phyloP scores from a whole-genome alignment of 2,113 vertebrate species.

The Athene noctua region DNA sequence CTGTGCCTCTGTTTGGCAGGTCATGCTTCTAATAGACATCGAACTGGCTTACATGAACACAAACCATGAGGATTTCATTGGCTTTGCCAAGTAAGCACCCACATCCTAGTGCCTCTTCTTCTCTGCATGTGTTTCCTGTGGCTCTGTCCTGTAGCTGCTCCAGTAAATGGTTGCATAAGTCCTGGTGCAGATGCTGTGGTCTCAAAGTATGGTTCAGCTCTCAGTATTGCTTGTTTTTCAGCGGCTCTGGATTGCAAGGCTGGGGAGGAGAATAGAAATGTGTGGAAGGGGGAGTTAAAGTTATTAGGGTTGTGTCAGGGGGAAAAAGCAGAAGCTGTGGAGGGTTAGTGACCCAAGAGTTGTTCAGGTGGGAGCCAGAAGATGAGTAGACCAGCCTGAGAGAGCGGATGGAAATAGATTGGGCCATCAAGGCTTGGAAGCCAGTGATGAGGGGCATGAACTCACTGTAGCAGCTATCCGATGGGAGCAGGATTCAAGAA shows the following conservation, averaged over 20 bases:
- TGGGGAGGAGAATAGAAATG: background rate
- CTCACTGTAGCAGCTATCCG: background rate
- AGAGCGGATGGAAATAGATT: background rate
- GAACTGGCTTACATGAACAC: constrained; percentile 99
- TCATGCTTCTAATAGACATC: constrained; percentile 96
- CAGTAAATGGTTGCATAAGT: background rate
- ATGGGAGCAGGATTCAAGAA: background rate
- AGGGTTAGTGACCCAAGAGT: background rate
- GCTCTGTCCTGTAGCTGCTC: background rate
- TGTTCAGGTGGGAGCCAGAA: background rate
- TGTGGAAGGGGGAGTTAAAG: background rate
- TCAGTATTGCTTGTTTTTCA: background rate
- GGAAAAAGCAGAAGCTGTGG: background rate
- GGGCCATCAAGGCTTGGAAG: background rate
- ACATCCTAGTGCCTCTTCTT: background rate
- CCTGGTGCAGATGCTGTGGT: background rate
- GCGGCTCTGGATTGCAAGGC: background rate
- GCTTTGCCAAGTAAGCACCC: constrained; percentile 93
- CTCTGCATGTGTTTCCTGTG: background rate
- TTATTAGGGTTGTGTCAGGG: background rate
- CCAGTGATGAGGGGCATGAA: background rate
- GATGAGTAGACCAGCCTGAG: background rate
- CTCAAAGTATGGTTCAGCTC: background rate
- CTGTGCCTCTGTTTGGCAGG: constrained; percentile 71
- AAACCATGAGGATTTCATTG: constrained; percentile 99